These are phyloP conservation scores for Glaucomys volans DNA, from an alignment of 2,113 vertebrate genomes.

Conservation along the genomic window DNA sequence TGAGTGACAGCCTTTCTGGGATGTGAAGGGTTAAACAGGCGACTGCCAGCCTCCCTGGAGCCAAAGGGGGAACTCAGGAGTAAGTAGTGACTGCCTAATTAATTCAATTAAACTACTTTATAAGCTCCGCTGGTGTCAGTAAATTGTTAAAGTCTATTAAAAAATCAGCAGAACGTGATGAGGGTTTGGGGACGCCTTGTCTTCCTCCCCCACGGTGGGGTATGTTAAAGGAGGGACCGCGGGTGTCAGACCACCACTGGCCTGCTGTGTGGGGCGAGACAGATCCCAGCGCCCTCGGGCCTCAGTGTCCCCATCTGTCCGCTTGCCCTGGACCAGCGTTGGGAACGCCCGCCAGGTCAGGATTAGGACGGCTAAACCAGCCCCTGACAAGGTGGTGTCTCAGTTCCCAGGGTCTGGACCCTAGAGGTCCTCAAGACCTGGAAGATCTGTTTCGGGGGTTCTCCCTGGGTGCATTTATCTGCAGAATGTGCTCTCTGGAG, in stretches of 20 bases:
- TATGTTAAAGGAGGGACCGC: neutral
- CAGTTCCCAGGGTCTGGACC: neutral
- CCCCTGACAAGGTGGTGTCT: neutral
- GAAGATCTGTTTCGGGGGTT: neutral
- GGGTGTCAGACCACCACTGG: rapidly evolving
- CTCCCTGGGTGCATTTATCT: neutral
- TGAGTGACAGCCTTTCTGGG: slow-evolving; percentile 45
- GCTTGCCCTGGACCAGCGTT: neutral
- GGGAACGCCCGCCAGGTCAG: neutral
- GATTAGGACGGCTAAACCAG: neutral
- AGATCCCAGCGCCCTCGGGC: neutral
- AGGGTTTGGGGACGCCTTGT: slow-evolving; percentile 62
- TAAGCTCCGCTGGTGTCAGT: slow-evolving; percentile 85
- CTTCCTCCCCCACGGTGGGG: neutral
- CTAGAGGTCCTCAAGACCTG: neutral
- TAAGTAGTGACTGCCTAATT: slow-evolving; percentile 87
- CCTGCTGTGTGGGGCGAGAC: neutral
- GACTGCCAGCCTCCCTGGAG: slow-evolving; percentile 84
- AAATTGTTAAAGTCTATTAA: slow-evolving; percentile 86
- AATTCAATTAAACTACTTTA: slow-evolving; percentile 89
- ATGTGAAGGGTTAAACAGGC: slow-evolving; percentile 78
- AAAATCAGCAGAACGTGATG: slow-evolving; percentile 82
- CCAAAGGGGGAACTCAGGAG: slow-evolving; percentile 84
- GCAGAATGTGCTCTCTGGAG: too few species aligned
- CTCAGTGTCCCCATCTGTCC: neutral